Base-by-base conservation (phyloP, 2,888 invertebrate species). In the Chloroclystis v-ata region DNA sequence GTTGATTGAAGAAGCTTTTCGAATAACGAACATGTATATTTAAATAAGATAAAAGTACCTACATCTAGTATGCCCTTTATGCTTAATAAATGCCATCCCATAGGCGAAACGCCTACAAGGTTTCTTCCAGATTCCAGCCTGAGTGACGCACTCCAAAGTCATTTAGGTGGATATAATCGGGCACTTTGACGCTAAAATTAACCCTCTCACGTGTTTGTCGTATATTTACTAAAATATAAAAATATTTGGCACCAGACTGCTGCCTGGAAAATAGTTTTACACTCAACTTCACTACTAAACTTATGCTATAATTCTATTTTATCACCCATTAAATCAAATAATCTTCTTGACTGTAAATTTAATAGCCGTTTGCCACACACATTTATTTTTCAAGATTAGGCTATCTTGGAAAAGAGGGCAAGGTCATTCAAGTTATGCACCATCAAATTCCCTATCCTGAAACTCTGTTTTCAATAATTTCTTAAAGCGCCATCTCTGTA, bases 221-320 rank as follows among this genome's bases (percentile, higher is more conserved):
- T 75, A 76, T 72, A 73, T 35, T 50, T 49, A 43, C 55, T 50
- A 49, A 62, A 66, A 67, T 69, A 67, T 67, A 62, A 68, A 72
- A 67, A 66, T 59, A 55, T 59, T 67, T 74, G 72, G 73, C 74
- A 68, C 56, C 61, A 50, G 33, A 33, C 55, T 33, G 35, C 16
- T 35, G 35, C 4, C 35, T 35, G 52, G 55, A 47, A 13, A 30
- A 32, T 41, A 32, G 32, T 29, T 12, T 8, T 16, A 33, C 10
- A 33, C 10, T 5, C 14, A 6, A 10, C 20, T 20, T 20, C 20
- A 20, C 14, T 16, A 11, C 20, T 24, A 11, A 16, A 20, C 20
- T 35, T 35, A 20, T 11, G 10, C 8, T 2, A 20, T 35, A 20
- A 8, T 11, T 8, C 5, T 11, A 3, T 35, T 10, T 35, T 16